A percentile compares a stretch with the other conserved stretches of the same genome.
Evolutionary conservation across 2,113 vertebrate genomes (phyloP).

Genomic region (Clupea harengus): DNA sequence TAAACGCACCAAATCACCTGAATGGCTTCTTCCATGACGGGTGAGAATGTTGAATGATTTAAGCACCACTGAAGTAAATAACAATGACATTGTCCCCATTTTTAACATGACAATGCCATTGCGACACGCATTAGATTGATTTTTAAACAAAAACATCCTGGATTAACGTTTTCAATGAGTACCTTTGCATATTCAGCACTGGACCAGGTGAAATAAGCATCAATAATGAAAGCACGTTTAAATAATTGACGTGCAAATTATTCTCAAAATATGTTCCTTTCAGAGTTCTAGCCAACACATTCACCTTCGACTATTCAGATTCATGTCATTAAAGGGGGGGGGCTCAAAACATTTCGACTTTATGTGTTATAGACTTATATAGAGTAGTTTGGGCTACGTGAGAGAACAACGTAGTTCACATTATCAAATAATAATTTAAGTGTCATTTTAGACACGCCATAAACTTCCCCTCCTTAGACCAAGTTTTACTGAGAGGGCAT

Average conservation of each 20-base stretch:
- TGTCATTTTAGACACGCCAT: not conserved
- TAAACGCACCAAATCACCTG: not conserved
- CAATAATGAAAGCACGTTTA: conserved; percentile 45
- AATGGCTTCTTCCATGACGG: not conserved
- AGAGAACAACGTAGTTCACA: not conserved
- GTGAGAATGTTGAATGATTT: conserved; percentile 51
- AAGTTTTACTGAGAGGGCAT: not conserved
- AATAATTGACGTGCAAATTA: conserved; percentile 51
- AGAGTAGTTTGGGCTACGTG: not conserved
- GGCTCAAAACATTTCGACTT: not conserved
- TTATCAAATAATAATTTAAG: not conserved
- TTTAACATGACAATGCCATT: conserved; percentile 67
- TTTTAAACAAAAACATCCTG: conserved; percentile 56
- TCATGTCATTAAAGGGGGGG: too few species aligned
- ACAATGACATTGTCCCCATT: conserved; percentile 62
- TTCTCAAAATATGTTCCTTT: not conserved
- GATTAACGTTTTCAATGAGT: conserved; percentile 55
- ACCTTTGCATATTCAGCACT: conserved; percentile 66
- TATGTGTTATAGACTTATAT: not conserved
- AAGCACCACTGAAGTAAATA: conserved; percentile 58
- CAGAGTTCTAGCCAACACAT: not conserved
- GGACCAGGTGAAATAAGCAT: conserved; percentile 64
- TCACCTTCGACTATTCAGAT: not conserved
- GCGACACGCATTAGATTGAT: conserved; percentile 45
- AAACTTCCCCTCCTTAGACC: not conserved